phyloP scores from a whole-genome alignment of 2,113 vertebrate species.

The Ardeotis arabs region DNA sequence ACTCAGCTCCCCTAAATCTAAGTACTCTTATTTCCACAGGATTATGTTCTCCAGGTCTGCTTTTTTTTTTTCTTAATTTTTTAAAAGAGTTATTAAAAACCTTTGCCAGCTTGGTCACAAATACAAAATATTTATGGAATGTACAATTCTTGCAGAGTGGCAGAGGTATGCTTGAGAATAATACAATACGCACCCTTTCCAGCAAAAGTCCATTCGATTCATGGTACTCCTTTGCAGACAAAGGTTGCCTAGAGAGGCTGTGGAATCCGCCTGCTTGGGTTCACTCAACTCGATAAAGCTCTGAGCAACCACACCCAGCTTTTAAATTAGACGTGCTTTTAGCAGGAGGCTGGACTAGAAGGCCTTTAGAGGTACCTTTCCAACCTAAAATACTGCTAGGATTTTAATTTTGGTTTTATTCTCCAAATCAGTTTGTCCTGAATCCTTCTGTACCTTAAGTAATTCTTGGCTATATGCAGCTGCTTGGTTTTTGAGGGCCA shows the following conservation, averaged over 20 bases:
- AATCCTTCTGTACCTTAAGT: neutral
- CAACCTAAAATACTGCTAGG: neutral
- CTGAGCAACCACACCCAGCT: neutral
- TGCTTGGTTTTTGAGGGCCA: neutral
- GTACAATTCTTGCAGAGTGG: neutral
- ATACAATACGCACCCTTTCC: neutral
- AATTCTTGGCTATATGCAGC: neutral
- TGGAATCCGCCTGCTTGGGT: neutral
- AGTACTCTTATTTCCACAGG: neutral
- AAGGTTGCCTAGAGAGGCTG: neutral
- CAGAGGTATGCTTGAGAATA: neutral
- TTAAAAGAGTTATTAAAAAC: neutral
- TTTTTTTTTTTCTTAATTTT: neutral
- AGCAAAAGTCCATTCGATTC: neutral
- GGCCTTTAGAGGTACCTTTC: neutral
- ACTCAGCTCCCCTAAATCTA: neutral
- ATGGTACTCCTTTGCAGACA: neutral
- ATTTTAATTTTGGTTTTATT: neutral
- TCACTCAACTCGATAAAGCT: neutral
- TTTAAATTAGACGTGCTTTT: neutral
- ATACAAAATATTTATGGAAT: neutral
- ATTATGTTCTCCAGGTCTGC: neutral
- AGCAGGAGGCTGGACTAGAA: neutral
- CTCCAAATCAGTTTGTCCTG: neutral
- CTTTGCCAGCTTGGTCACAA: neutral